Evolutionary conservation across 2,797 vertebrate species (phyloP).

Genomic region (Morus bassanus): DNA sequence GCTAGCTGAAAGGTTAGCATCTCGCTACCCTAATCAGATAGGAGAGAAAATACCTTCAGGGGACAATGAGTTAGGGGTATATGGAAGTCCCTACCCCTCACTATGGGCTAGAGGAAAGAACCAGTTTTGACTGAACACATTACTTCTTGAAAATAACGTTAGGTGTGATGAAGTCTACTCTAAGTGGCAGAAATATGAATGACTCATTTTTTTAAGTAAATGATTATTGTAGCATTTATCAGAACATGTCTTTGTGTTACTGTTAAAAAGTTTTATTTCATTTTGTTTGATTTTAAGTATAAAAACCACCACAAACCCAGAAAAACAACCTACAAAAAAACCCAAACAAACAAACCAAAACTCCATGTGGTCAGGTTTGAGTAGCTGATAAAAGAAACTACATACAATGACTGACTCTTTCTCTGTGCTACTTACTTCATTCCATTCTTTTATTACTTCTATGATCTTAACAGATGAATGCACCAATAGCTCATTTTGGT

Average conservation of each 20-base stretch:
- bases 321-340: neutral
- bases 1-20: neutral
- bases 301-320: fast-evolving
- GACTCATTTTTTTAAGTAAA: neutral
- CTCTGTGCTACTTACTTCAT: neutral
- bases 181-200: neutral
- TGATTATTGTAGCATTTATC: neutral
- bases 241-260: neutral
- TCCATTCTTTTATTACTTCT: neutral
- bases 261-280: neutral
- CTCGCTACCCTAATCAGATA: neutral
- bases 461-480: slow-evolving; percentile 36
- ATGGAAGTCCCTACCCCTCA: neutral
- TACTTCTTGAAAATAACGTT: neutral
- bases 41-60: neutral
- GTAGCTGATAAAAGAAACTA: neutral
- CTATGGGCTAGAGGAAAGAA: neutral
- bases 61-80: neutral
- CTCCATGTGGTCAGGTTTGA: neutral
- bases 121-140: neutral
- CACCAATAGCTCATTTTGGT: slow-evolving; percentile 6
- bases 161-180: neutral
- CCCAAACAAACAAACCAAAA: neutral
- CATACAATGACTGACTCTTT: neutral
- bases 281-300: neutral